These are phyloP conservation scores for Falcaria lacertinaria DNA, from an alignment of 2,888 invertebrate genomes.

Conservation along the genomic window DNA sequence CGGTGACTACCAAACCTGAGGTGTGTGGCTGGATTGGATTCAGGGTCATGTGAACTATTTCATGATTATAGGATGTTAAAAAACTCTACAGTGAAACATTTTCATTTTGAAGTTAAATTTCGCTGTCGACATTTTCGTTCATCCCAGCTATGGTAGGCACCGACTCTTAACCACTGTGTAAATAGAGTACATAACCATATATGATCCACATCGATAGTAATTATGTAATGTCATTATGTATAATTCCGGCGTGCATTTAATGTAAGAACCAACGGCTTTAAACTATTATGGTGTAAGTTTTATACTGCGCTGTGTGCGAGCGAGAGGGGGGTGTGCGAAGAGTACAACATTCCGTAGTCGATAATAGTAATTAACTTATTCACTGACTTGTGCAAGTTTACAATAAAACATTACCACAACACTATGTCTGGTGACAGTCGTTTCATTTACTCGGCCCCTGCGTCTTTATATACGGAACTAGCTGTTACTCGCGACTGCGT, in stretches of 20 bases:
- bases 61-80: no score
- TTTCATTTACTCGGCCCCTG: not conserved
- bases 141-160: no score
- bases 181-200: not conserved
- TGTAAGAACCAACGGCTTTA: constrained; percentile 52
- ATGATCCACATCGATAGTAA: not conserved
- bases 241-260: constrained; percentile 32
- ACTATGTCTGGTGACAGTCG: constrained; percentile 3
- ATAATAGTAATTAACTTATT: constrained; percentile 59
- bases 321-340: constrained; percentile 3
- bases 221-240: constrained; percentile 6
- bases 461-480: no score
- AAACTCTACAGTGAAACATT: no score
- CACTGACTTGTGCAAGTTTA: constrained; percentile 34
- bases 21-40: no score
- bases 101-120: no score
- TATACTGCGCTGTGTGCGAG: not conserved
- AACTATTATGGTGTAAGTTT: constrained; percentile 16
- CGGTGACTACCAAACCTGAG: no score
- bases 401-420: constrained; percentile 29
- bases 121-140: no score
- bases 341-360: constrained; percentile 47
- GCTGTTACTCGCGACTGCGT: no score
- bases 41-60: no score
- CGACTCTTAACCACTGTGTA: not conserved